Percentiles rank a stretch among this genome's conserved stretches.
Evolutionary conservation across 1,140 invertebrate species (phyloP).

Genomic region (Lepidostoma basale): DNA sequence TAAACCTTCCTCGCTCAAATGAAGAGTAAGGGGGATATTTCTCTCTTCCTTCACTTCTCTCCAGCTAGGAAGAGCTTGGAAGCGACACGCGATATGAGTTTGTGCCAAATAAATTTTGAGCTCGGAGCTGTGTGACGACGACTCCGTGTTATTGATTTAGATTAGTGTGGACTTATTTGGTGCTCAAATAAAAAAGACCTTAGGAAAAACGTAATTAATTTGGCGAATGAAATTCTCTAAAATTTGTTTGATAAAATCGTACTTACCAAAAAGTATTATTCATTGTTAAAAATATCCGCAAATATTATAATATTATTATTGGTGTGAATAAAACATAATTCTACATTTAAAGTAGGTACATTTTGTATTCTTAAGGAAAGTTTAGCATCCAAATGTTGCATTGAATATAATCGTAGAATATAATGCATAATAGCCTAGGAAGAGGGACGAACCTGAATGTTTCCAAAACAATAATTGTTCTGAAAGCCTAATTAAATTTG

Average conservation of each 20-base stretch:
- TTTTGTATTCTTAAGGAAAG: no score
- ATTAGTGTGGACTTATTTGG: slow-evolving; percentile 15
- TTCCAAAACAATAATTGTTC: no score
- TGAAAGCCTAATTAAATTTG: no score
- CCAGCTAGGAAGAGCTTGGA: background rate
- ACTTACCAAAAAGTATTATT: slow-evolving; percentile 22
- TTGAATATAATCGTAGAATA: no score
- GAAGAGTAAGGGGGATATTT: background rate
- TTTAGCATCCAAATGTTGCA: no score
- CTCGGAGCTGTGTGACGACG: background rate
- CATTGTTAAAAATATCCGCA: slow-evolving; percentile 7
- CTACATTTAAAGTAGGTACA: no score
- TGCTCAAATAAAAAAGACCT: slow-evolving; percentile 12
- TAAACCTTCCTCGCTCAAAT: background rate
- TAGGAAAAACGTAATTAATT: slow-evolving; percentile 10
- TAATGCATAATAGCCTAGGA: no score
- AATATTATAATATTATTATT: background rate
- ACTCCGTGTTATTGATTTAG: slow-evolving; percentile 9
- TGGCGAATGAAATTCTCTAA: no score
- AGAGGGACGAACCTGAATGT: no score
- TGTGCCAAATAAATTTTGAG: slow-evolving; percentile 5
- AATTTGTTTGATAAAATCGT: background rate
- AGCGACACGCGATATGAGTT: slow-evolving; percentile 3
- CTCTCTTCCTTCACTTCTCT: background rate
- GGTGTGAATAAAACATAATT: slow-evolving; percentile 6